phyloP scores from a whole-genome alignment of 2,113 vertebrate genomes.

The Rhombomys opimus region DNA sequence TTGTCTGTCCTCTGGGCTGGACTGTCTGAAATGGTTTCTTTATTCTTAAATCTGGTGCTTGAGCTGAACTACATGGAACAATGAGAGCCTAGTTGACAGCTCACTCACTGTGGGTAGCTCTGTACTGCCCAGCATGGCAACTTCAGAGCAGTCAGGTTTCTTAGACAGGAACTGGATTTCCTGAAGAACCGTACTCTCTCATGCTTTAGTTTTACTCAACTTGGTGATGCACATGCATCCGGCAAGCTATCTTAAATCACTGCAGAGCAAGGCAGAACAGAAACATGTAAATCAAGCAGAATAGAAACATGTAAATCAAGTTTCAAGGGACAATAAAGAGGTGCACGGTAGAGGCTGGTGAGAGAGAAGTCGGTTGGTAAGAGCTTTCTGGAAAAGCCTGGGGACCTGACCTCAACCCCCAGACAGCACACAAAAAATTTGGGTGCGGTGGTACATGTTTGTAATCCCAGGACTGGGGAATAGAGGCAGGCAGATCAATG shows the following conservation, averaged over 20 bases:
- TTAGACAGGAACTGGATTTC: not conserved
- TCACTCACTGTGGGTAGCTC: not conserved
- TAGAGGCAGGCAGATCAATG: not conserved
- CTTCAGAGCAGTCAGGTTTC: not conserved
- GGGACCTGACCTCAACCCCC: not conserved
- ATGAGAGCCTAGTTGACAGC: not conserved
- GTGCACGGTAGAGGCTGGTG: not conserved
- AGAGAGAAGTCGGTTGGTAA: not conserved
- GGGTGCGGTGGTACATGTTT: not conserved
- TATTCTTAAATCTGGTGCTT: not conserved
- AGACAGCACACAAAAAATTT: not conserved
- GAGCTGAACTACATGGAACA: not conserved
- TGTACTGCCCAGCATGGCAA: not conserved
- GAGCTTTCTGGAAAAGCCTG: not conserved
- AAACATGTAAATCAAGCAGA: conserved; percentile 57
- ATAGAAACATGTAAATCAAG: conserved; percentile 49
- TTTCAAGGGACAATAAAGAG: conserved; percentile 18
- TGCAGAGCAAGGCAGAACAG: conserved; percentile 32
- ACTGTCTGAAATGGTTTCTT: not conserved
- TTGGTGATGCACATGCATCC: not conserved
- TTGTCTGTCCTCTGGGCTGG: not conserved
- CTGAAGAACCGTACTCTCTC: not conserved
- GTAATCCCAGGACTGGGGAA: not conserved
- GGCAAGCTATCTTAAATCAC: conserved; percentile 18
- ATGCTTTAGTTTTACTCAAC: conserved; percentile 34